Conservation (phyloP, 2,888 invertebrate genomes). For the Habroteleia sp. region DNA sequence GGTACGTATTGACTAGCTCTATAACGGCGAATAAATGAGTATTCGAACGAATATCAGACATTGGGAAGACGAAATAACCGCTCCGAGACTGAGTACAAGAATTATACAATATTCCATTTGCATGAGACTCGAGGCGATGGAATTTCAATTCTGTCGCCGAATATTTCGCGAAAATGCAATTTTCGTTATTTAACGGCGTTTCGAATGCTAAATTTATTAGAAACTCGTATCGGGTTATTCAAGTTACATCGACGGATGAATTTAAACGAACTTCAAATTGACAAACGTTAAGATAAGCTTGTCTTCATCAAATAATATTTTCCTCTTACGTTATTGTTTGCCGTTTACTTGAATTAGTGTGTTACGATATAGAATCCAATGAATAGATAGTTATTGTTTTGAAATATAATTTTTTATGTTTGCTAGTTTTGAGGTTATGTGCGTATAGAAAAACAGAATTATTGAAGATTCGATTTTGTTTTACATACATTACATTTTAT, state of each 20-base stretch:
- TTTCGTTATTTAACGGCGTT: slow-evolving; percentile 37
- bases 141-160: slow-evolving; percentile 16
- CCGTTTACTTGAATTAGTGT: neutral
- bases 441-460: too few species aligned
- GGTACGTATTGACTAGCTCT: too few species aligned
- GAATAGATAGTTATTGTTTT: too few species aligned
- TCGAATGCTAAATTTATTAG: slow-evolving; percentile 21
- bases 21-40: slow-evolving; percentile 17
- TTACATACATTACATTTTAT: too few species aligned
- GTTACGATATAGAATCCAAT: too few species aligned
- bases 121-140: slow-evolving; percentile 12
- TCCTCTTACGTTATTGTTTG: neutral
- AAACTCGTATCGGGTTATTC: neutral
- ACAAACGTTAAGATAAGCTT: slow-evolving; percentile 2
- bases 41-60: neutral
- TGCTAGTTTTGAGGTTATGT: too few species aligned
- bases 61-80: slow-evolving; percentile 13
- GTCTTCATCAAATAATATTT: slow-evolving; percentile 20
- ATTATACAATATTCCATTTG: slow-evolving; percentile 29
- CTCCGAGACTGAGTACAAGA: slow-evolving; percentile 6
- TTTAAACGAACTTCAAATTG: neutral
- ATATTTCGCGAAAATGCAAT: slow-evolving; percentile 22
- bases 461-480: too few species aligned
- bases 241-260: slow-evolving; percentile 7
- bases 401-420: too few species aligned